Evolutionary conservation across 1,140 invertebrate genomes (phyloP), one percentile per base, ranked within the genome.

Genomic region (Helicoverpa zea): DNA sequence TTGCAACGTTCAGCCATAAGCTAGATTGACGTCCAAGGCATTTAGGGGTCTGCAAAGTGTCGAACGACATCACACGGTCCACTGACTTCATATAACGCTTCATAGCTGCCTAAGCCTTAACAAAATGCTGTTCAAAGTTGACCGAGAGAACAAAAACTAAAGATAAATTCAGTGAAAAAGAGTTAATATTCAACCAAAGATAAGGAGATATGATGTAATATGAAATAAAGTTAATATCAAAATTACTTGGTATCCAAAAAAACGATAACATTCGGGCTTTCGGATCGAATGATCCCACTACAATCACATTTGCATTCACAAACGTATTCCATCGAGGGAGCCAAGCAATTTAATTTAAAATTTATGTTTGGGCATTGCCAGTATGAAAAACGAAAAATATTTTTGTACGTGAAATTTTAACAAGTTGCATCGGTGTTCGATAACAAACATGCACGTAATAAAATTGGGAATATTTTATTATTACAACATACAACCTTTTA

Each of bases 311-410:
- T 73, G 47, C 29, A 73, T 73, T 29, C 52, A 11, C 51, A 58
- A 56, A 52, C 70, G 70, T 73, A 75, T 23, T 49, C 56, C 10
- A 51, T 14, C 11, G 58, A 18, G 73, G 23, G 23, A 70, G 47
- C 70, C 9, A 75, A 58, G 43, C 58, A 75, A 75, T 75, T 63
- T 63, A 61, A 75, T 61, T 75, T 75, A 47, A 61, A 61, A 61
- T 63, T 23, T 63, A 75, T 51, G 61, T 74, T 51, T 14, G 66
- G 11, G 1, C 56, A 75, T 66, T 47, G 14, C 12, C 7, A n/a
- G 13, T 29, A 72, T 54, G 51, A 52, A 52, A 72, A 72, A 30
- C 16, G 52, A 23, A 75, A 43, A 51, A 75, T 63, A 75, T 75
- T 75, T 75, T 75, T 51, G 43, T 61, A 63, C 73, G 56, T 49